Base-by-base conservation (phyloP, 2,888 invertebrate genomes). In the Xylota segnis region DNA sequence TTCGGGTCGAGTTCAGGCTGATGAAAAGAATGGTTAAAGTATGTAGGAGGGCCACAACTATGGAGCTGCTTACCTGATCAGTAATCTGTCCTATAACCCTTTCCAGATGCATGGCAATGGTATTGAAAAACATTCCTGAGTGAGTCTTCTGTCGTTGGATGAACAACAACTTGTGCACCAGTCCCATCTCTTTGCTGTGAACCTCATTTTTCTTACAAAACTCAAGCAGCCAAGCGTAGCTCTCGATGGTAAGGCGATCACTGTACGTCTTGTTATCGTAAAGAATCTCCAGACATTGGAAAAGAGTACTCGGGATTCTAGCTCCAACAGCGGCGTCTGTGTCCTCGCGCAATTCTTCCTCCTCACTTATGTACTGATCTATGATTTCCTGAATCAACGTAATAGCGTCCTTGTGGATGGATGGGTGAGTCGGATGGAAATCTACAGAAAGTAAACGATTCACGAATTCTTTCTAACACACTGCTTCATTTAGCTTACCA, bases 91-190 rank as follows among this genome's bases (percentile, higher is more conserved):
- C 90, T n/a, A 91, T 89, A 0, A 91, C 88, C 43, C 87, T 71
- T 10, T 89, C 90, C 77, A 92, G 87, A 77, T 91, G 90, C 54
- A 89, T 87, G 2, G 91, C 91, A 66, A 92, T 89, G 0, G 89
- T 86, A 66, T 91, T 90, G 56, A 91, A 92, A 76, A 92, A 92
- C 34, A 89, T 88, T 2, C 92, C 92, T 0, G 90, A 90, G 63
- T 91, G 90, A 2, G 91, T 91, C 76, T 91, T 91, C 43, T 91
- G 91, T 0, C 92, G 89, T 70, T 92, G 92, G 0, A 88, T 88
- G 45, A 92, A 92, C 7, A 92, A 86, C 52, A 92, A 72, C 40
- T 91, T 91, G 83, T 92, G 91, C 7, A 91, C 89, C 9, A 92
- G 14, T 0, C 90, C 88, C 88, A 91, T 78, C 27, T 91, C 90